A percentile compares a stretch with the other conserved stretches of the same genome.
Evolutionary conservation across 2,113 vertebrate genomes (phyloP).

Genomic region (Myotis lucifugus): DNA sequence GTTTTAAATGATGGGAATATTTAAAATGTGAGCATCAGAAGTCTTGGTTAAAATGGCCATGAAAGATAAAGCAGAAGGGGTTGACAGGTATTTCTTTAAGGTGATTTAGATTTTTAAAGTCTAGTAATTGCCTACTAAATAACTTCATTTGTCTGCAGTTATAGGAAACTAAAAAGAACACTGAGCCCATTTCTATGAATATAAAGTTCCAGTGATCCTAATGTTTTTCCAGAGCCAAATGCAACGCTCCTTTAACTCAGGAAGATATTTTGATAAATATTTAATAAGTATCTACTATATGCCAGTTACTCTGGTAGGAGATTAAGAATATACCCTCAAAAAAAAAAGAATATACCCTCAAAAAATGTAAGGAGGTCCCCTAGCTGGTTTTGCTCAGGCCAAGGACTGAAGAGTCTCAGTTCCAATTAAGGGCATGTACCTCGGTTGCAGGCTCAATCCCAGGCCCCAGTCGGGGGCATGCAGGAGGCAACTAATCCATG

Average conservation of each 20-base stretch:
- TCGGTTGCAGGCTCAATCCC: too few species aligned
- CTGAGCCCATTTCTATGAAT: not conserved
- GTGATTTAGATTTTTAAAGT: conserved; percentile 68
- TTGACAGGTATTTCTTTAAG: conserved; percentile 77
- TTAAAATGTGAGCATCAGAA: conserved; percentile 70
- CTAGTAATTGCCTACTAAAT: conserved; percentile 61
- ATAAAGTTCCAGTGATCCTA: conserved; percentile 2
- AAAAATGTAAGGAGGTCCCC: not conserved
- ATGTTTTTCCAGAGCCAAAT: conserved; percentile 38
- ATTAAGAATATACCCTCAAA: not conserved
- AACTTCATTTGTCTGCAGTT: not conserved
- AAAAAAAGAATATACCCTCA: not conserved
- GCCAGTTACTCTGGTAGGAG: not conserved
- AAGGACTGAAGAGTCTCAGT: too few species aligned
- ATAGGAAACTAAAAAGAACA: conserved; percentile 12
- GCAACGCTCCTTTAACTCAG: conserved; percentile 42
- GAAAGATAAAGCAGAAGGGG: conserved; percentile 72
- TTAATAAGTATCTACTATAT: not conserved
- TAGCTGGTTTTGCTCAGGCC: too few species aligned
- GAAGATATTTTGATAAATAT: conserved; percentile 48
- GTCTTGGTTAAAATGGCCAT: conserved; percentile 68
- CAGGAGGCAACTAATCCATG: too few species aligned
- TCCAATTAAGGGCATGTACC: too few species aligned
- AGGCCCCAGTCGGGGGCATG: too few species aligned
- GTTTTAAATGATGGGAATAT: conserved; percentile 75